Evolutionary conservation across 1,140 invertebrate genomes (phyloP).

Genomic region (Saccostrea cuccullata): DNA sequence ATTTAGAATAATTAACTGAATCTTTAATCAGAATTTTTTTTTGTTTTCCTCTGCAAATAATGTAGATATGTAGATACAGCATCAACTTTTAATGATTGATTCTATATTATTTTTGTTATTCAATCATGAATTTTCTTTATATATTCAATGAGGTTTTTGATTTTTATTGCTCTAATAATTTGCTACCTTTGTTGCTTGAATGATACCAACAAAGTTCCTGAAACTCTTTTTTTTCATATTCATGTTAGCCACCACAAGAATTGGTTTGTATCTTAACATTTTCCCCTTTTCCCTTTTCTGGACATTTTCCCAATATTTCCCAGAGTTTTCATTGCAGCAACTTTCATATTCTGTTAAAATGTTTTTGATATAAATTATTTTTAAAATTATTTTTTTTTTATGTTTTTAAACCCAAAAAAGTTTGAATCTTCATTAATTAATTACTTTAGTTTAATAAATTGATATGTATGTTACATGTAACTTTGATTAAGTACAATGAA

Average conservation of each 20-base stretch:
- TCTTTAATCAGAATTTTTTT: too few species aligned
- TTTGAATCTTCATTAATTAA: too few species aligned
- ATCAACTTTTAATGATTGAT: too few species aligned
- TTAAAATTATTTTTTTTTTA: not conserved
- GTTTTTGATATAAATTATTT: not conserved
- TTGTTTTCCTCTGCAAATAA: too few species aligned
- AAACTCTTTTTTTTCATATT: not conserved
- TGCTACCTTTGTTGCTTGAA: not conserved
- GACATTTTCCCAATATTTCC: not conserved
- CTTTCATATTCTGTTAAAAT: not conserved
- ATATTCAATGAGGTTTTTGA: not conserved
- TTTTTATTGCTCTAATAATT: not conserved
- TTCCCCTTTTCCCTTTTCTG: not conserved
- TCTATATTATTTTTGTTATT: too few species aligned
- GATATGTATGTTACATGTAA: too few species aligned
- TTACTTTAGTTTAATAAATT: too few species aligned
- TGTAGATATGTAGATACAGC: too few species aligned
- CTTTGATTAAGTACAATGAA: not conserved
- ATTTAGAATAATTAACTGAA: too few species aligned
- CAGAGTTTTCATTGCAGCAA: not conserved
- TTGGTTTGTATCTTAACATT: constrained; percentile 16
- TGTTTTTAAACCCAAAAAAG: too few species aligned
- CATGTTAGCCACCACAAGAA: not conserved
- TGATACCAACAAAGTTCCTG: not conserved
- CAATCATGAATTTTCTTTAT: not conserved